phyloP scores from a whole-genome alignment of 2,888 invertebrate genomes.

The Therioaphis trifolii region DNA sequence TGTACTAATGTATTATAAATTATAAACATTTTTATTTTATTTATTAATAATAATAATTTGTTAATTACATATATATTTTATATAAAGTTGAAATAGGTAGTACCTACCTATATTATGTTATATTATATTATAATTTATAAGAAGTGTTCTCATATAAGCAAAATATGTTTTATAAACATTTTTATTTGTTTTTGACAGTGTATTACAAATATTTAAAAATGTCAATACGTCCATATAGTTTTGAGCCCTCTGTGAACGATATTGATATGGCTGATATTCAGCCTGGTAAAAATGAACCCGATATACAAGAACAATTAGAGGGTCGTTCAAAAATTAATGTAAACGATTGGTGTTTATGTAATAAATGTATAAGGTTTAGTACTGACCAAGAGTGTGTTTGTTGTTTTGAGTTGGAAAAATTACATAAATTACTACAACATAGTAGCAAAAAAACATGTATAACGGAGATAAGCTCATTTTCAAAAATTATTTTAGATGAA shows the following conservation, averaged over 20 bases:
- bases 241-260: conserved; percentile 19
- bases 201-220: conserved; percentile 29
- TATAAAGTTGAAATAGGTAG: not conserved
- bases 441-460: no score
- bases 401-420: no score
- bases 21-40: no score
- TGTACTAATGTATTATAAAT: not conserved
- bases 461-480: no score
- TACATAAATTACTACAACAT: no score
- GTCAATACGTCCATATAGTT: conserved; percentile 23
- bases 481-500: no score
- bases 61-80: conserved; percentile 5
- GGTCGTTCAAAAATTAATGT: conserved; percentile 13
- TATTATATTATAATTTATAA: not conserved
- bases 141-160: conserved; percentile 1
- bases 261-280: conserved; percentile 3
- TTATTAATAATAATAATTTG: conserved; percentile 13
- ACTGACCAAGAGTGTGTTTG: conserved; percentile 1
- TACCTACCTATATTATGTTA: conserved; percentile 1
- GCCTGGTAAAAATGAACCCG: not conserved
- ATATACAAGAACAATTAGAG: not conserved
- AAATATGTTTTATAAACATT: conserved; percentile 11
- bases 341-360: conserved; percentile 19
- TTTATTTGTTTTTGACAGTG: not conserved
- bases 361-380: conserved; percentile 2